A percentile compares a stretch with the other conserved stretches of the same genome.
These are phyloP conservation scores for Anser brachyrhynchus DNA, from an alignment of 2,113 vertebrate genomes.

Conservation along the genomic window DNA sequence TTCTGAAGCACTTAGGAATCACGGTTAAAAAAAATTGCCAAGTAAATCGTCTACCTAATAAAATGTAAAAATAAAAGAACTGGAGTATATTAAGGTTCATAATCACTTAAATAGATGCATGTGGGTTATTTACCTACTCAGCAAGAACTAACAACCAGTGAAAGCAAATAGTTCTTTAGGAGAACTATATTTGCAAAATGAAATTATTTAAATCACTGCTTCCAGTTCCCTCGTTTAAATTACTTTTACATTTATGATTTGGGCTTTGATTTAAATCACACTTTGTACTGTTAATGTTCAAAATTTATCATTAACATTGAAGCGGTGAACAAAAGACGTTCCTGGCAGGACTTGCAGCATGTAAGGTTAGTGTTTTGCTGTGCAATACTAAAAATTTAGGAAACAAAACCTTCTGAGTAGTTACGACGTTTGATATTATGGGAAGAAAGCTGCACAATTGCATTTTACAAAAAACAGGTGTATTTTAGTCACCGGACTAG, in stretches of 20 bases:
- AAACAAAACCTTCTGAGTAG: not conserved
- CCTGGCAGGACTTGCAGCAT: slow-evolving; percentile 2
- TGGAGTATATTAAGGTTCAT: not conserved
- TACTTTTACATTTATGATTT: slow-evolving; percentile 26
- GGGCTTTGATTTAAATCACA: slow-evolving; percentile 44
- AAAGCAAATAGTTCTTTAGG: slow-evolving; percentile 17
- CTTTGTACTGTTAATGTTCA: slow-evolving; percentile 36
- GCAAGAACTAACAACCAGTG: not conserved
- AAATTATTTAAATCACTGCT: slow-evolving; percentile 43
- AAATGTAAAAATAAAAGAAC: slow-evolving; percentile 22
- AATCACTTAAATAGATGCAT: not conserved
- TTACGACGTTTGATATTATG: not conserved
- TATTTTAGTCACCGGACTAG: not conserved
- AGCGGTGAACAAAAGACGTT: slow-evolving; percentile 28
- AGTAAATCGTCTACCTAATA: slow-evolving; percentile 45
- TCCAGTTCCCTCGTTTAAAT: slow-evolving; percentile 43
- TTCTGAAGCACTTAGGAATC: slow-evolving; percentile 10
- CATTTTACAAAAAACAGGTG: too few species aligned
- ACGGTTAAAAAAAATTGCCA: slow-evolving; percentile 12
- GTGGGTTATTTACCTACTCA: slow-evolving; percentile 44
- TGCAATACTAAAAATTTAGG: slow-evolving; percentile 1
- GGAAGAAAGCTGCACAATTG: not conserved
- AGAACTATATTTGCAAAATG: slow-evolving; percentile 9
- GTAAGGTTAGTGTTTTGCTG: slow-evolving; percentile 17
- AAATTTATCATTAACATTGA: slow-evolving; percentile 36